These are phyloP conservation scores for Podargus strigoides DNA, from an alignment of 2,797 vertebrate species.

Conservation along the genomic window DNA sequence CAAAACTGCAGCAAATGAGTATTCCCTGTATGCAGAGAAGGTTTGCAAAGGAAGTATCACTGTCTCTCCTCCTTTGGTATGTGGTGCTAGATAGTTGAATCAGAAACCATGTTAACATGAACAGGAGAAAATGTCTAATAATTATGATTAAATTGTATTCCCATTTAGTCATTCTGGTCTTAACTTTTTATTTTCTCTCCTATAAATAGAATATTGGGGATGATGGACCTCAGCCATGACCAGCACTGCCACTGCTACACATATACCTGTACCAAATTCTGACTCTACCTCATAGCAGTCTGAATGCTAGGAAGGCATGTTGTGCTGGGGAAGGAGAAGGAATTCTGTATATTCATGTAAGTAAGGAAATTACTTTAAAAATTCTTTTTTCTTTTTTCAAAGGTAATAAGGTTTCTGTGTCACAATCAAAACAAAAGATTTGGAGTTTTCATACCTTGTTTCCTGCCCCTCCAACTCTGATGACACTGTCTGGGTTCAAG, in stretches of 20 bases:
- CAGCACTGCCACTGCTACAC: background rate
- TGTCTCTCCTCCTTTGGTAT: background rate
- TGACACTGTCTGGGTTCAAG: constrained; percentile 88
- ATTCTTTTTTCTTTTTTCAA: background rate
- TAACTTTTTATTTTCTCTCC: background rate
- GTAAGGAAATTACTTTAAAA: background rate
- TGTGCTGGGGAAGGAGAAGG: background rate
- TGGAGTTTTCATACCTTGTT: constrained; percentile 84
- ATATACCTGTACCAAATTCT: background rate
- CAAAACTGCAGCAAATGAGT: background rate
- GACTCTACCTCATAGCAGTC: background rate
- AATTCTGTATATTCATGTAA: background rate
- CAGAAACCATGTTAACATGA: background rate
- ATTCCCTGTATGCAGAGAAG: background rate
- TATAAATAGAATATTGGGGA: background rate
- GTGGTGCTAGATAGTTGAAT: background rate
- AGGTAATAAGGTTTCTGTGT: background rate
- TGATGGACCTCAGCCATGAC: background rate
- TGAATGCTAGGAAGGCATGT: background rate
- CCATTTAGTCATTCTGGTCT: background rate
- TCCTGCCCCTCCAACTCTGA: constrained; percentile 93
- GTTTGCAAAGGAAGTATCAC: background rate
- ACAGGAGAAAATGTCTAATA: background rate
- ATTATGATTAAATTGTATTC: background rate
- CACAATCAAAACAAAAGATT: background rate